A percentile compares a stretch with the other conserved stretches of the same genome.
Conservation (phyloP, 2,113 vertebrate species). For the Clarias batrachus region DNA sequence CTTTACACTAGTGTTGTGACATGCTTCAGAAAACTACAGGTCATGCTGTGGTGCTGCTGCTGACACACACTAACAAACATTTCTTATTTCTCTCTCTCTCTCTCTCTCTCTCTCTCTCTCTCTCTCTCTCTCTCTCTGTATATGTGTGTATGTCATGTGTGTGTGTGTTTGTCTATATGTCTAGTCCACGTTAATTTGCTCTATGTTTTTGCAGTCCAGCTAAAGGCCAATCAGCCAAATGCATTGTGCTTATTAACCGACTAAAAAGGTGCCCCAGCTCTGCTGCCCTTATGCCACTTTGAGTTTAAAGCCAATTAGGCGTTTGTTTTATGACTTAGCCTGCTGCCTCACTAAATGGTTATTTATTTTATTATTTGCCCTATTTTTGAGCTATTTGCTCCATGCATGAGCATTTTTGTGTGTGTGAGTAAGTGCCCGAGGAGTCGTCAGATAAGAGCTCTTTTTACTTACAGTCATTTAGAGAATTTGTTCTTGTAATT, state of each 20-base stretch:
- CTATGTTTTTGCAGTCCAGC: neutral
- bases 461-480: constrained; percentile 43
- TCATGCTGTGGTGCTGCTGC: constrained; percentile 5
- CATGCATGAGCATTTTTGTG: neutral
- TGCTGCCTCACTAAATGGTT: constrained; percentile 37
- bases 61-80: neutral
- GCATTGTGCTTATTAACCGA: constrained; percentile 39
- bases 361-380: constrained; percentile 45
- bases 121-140: too few species aligned
- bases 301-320: constrained; percentile 41
- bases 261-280: constrained; percentile 43
- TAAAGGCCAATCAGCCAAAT: constrained; percentile 30
- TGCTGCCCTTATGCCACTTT: constrained; percentile 16
- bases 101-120: too few species aligned
- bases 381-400: constrained; percentile 29
- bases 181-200: neutral
- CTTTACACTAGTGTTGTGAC: neutral
- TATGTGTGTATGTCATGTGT: neutral
- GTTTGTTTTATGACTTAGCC: constrained; percentile 46
- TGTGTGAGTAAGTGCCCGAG: constrained; percentile 17
- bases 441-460: constrained; percentile 44
- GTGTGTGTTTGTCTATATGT: neutral
- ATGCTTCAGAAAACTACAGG: neutral
- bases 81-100: neutral
- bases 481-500: constrained; percentile 45